These are phyloP conservation scores for Xyrichtys novacula DNA, from an alignment of 2,797 vertebrate genomes.

Conservation along the genomic window DNA sequence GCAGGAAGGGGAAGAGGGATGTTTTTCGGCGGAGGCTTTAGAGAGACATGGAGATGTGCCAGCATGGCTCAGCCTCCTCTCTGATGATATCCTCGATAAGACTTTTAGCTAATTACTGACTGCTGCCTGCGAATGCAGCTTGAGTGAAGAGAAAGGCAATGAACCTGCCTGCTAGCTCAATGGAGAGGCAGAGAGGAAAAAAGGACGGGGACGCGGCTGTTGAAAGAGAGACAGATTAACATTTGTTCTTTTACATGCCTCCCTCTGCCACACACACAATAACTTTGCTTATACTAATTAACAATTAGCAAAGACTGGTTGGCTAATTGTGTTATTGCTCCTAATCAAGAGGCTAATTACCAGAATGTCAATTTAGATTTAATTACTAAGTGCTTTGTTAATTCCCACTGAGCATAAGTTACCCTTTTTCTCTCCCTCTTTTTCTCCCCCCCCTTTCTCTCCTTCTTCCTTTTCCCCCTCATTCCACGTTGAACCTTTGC, in stretches of 20 bases:
- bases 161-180: conserved; percentile 79
- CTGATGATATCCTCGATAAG: conserved; percentile 76
- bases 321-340: conserved; percentile 98
- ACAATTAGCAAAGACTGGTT: conserved; percentile 95
- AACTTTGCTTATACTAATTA: conserved; percentile 96
- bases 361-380: conserved; percentile 98
- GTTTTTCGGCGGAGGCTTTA: conserved; percentile 47
- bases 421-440: conserved; percentile 72
- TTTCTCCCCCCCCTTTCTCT: conserved; percentile 38
- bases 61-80: conserved; percentile 55
- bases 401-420: conserved; percentile 89
- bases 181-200: conserved; percentile 65
- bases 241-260: conserved; percentile 88
- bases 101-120: conserved; percentile 81
- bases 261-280: conserved; percentile 86
- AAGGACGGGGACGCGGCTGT: conserved; percentile 74
- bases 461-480: conserved; percentile 47
- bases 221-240: conserved; percentile 88
- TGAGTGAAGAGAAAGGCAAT: conserved; percentile 62
- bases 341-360: conserved; percentile 99
- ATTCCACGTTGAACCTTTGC: conserved; percentile 68
- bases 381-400: conserved; percentile 96
- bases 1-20: conserved; percentile 47
- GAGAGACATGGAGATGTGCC: conserved; percentile 71
- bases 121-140: conserved; percentile 70